Evolutionary conservation across 1,140 invertebrate genomes (phyloP).

Genomic region (Zaprionus gabonicus): DNA sequence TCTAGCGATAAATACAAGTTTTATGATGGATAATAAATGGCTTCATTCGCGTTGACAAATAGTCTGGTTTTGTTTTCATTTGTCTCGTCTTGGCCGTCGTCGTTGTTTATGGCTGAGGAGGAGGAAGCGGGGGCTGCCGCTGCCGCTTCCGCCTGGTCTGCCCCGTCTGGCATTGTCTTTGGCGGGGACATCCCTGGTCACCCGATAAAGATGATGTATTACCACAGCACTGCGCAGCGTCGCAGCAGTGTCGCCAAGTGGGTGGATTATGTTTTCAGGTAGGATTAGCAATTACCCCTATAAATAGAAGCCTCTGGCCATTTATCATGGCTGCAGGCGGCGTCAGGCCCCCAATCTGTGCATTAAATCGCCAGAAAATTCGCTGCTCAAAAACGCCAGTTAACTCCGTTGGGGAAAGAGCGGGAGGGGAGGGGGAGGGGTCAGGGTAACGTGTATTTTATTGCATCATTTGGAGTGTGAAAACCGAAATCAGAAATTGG

Average conservation of each 20-base stretch:
- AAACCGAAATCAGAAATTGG: constrained; percentile 39
- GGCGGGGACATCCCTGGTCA: constrained; percentile 20
- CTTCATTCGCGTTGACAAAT: constrained; percentile 84
- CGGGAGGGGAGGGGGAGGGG: not conserved
- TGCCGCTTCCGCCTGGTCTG: constrained; percentile 42
- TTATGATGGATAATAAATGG: constrained; percentile 84
- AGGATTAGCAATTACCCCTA: constrained; percentile 82
- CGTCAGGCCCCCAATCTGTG: constrained; percentile 29
- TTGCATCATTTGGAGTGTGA: constrained; percentile 65
- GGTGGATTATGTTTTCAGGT: constrained; percentile 82
- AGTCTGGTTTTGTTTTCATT: constrained; percentile 80
- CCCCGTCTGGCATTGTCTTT: constrained; percentile 31
- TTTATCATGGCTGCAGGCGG: constrained; percentile 60
- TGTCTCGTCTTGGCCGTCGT: constrained; percentile 47
- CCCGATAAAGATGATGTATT: constrained; percentile 80
- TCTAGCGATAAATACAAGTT: constrained; percentile 82
- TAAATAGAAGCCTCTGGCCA: constrained; percentile 74
- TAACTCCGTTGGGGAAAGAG: not conserved
- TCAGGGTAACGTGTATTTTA: constrained; percentile 55
- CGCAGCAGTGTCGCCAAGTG: constrained; percentile 59
- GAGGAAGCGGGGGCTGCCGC: too few relatives aligned
- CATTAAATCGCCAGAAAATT: constrained; percentile 58
- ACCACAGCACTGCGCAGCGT: constrained; percentile 47
- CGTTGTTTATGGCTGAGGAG: constrained; percentile 31
- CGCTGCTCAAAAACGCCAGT: constrained; percentile 17